Conservation (phyloP, 2,797 vertebrate genomes). For the Cottoperca gobio region DNA sequence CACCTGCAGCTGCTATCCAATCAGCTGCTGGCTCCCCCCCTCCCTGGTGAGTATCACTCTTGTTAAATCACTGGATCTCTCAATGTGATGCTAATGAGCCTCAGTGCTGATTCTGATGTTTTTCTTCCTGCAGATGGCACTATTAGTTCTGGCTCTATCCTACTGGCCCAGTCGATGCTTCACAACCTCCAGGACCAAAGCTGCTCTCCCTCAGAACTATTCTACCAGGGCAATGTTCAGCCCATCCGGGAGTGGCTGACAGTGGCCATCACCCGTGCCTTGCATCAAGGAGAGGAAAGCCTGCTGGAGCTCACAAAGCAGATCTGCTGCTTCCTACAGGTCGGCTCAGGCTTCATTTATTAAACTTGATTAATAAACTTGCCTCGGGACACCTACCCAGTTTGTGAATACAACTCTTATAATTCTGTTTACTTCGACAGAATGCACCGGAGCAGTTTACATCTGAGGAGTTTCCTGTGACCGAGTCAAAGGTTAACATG, state of each 20-base stretch:
- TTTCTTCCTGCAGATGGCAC: conserved; percentile 90
- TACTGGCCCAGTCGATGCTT: conserved; percentile 94
- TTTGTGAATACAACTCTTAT: neutral
- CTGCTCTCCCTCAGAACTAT: conserved; percentile 96
- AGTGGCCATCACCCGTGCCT: conserved; percentile 94
- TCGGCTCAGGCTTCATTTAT: conserved; percentile 51
- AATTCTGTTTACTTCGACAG: conserved; percentile 71
- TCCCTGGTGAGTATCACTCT: conserved; percentile 87
- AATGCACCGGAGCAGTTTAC: conserved; percentile 96
- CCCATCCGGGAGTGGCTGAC: conserved; percentile 95
- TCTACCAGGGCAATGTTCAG: conserved; percentile 96
- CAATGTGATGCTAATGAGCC: neutral
- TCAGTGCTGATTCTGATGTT: conserved; percentile 12
- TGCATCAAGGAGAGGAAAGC: conserved; percentile 97
- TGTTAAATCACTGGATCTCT: neutral
- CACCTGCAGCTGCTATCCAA: conserved; percentile 97
- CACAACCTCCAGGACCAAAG: conserved; percentile 93
- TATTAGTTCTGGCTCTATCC: conserved; percentile 94
- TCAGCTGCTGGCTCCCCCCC: conserved; percentile 95
- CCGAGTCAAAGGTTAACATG: conserved; percentile 98
- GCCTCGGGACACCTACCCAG: neutral
- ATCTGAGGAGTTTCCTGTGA: conserved; percentile 95
- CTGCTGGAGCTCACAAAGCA: conserved; percentile 96
- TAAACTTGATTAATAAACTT: neutral
- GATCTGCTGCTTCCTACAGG: conserved; percentile 97